Percentiles rank a stretch among this genome's conserved stretches.
Evolutionary conservation across 2,888 invertebrate species (phyloP).

Genomic region (Adela reaumurella): DNA sequence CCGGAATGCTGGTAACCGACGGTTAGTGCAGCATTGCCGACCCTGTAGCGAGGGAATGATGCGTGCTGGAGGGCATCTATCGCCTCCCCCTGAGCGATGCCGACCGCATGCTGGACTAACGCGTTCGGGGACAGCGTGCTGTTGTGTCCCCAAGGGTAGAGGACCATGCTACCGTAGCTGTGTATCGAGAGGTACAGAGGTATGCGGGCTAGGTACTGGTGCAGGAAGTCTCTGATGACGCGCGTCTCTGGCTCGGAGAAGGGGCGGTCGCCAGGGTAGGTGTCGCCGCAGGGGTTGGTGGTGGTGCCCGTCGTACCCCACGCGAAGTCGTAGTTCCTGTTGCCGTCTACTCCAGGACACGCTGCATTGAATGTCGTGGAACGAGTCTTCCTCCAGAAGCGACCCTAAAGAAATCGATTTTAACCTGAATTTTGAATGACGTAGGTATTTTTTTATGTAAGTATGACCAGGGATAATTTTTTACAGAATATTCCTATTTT

Average conservation of each 20-base stretch:
- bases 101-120: slow-evolving; percentile 38
- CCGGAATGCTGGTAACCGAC: slow-evolving; percentile 58
- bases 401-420: too few relatives aligned
- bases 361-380: slow-evolving; percentile 27
- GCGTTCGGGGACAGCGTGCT: slow-evolving; percentile 44
- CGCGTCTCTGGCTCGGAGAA: slow-evolving; percentile 67
- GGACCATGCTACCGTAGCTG: slow-evolving; percentile 65
- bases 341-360: slow-evolving; percentile 70
- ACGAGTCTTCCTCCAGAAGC: slow-evolving; percentile 69
- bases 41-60: slow-evolving; percentile 38
- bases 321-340: slow-evolving; percentile 69
- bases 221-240: slow-evolving; percentile 56
- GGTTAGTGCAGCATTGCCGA: slow-evolving; percentile 48
- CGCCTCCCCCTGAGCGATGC: slow-evolving; percentile 32
- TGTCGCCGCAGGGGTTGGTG: slow-evolving; percentile 52
- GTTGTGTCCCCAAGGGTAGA: slow-evolving; percentile 68
- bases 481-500: too few relatives aligned
- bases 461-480: too few relatives aligned
- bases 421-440: too few relatives aligned
- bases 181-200: slow-evolving; percentile 71
- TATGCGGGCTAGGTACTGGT: slow-evolving; percentile 39
- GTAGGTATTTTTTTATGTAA: too few relatives aligned
- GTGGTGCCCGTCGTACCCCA: slow-evolving; percentile 65
- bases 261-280: slow-evolving; percentile 55
- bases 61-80: slow-evolving; percentile 26